Base-by-base conservation (phyloP, 1,140 invertebrate species). In the Vollenhovia emeryi region DNA sequence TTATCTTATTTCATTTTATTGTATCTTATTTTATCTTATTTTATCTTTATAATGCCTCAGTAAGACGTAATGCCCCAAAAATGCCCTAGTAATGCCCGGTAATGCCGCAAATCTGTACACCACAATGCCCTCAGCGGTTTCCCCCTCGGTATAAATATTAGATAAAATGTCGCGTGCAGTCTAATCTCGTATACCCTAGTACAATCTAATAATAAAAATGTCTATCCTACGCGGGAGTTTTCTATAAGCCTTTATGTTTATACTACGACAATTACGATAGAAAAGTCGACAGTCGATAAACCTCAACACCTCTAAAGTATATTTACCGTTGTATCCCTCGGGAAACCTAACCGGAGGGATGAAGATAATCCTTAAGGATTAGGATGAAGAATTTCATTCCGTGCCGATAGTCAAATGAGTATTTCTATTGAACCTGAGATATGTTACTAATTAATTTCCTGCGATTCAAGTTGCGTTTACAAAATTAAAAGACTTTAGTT, bases 301-400 rank as follows among this genome's bases (percentile, higher is more conserved):
- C n/a, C 18, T 40, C 55, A n/a, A 76, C 62, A 24, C 40, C 11
- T 62, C 36, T 64, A 78, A 64, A 78, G 43, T 76, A 24, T 76
- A 30, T 50, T 75, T 62, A 64, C n/a, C 30, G 24, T 59, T n/a
- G 15, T 40, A 48, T 64, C 43, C 18, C 43, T 33, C 27, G 2
- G 13, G 24, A 76, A 45, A 62, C 7, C 33, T 78, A 78, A 64
- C 36, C n/a, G 24, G 36, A 60, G n/a, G n/a, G n/a, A n/a, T n/a
- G n/a, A n/a, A n/a, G n/a, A n/a, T n/a, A n/a, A n/a, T n/a, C n/a
- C n/a, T n/a, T 73, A n/a, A 62, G 13, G 15, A 27, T 18, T 15
- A 24, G 30, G 3, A 27, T 4, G 21, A 18, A 30, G 21, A 6
- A 75, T 75, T 59, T 75, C 15, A 33, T 57, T 75, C 15, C n/a